Conservation (phyloP, 2,797 vertebrate genomes). For the Pantherophis vulpinus region DNA sequence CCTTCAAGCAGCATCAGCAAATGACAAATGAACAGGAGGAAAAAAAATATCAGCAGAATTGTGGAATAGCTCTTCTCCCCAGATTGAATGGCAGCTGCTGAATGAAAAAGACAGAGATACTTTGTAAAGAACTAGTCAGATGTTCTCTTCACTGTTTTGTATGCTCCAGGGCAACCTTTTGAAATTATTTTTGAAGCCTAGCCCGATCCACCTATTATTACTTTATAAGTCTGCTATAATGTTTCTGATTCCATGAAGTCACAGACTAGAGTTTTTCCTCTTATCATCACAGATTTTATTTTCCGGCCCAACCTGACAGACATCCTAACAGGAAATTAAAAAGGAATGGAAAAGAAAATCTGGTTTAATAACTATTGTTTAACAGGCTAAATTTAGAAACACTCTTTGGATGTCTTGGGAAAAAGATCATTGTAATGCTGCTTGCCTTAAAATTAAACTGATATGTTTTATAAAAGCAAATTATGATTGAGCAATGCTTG, state of each 20-base stretch:
- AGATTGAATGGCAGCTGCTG: not conserved
- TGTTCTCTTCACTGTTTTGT: not conserved
- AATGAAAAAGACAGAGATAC: not conserved
- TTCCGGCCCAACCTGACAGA: not conserved
- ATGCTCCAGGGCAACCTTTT: not conserved
- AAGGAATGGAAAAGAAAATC: not conserved
- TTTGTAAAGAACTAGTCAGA: not conserved
- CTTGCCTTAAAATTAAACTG: constrained; percentile 5
- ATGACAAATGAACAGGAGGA: not conserved
- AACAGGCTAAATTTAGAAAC: constrained; percentile 22
- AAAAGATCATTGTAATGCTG: constrained; percentile 1
- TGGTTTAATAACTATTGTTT: constrained; percentile 6
- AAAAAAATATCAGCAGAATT: not conserved
- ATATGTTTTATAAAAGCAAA: not conserved
- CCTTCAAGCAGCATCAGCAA: not conserved
- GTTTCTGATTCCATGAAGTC: constrained; percentile 15
- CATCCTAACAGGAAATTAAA: not conserved
- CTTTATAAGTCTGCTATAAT: not conserved
- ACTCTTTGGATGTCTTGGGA: not conserved
- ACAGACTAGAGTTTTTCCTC: not conserved
- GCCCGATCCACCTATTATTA: not conserved
- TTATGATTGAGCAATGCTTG: not conserved
- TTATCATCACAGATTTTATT: not conserved
- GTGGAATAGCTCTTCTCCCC: not conserved
- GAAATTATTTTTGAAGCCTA: not conserved